These are phyloP conservation scores for Drosophila parthenogenetica DNA, from an alignment of 2,888 invertebrate genomes.

Conservation along the genomic window DNA sequence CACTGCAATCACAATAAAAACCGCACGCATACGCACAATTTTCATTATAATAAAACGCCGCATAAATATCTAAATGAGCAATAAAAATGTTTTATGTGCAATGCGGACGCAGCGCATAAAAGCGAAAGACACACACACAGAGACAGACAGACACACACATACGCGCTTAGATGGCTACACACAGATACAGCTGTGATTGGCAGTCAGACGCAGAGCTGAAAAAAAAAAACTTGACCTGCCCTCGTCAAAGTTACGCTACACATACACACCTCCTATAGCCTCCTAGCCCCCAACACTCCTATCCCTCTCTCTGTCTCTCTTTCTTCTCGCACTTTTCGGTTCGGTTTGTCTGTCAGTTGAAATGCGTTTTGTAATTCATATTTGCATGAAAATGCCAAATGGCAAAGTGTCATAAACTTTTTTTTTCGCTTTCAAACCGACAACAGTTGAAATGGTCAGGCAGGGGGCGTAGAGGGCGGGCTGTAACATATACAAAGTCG, in stretches of 20 bases:
- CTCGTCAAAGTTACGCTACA: conserved; percentile 24
- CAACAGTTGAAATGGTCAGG: conserved; percentile 19
- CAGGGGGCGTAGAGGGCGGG: not conserved
- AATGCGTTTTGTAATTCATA: conserved; percentile 70
- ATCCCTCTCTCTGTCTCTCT: not conserved
- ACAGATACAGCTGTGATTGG: conserved; percentile 55
- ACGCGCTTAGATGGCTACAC: conserved; percentile 26
- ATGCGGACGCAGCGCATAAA: conserved; percentile 59
- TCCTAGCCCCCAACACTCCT: not conserved
- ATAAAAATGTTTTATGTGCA: conserved; percentile 80
- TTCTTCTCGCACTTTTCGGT: not conserved
- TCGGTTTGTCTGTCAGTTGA: conserved; percentile 42
- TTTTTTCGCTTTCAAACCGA: conserved; percentile 29
- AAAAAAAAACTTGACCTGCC: conserved; percentile 62
- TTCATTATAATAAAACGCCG: conserved; percentile 79
- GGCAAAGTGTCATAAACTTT: conserved; percentile 68
- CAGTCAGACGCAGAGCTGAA: conserved; percentile 33
- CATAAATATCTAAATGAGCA: conserved; percentile 80
- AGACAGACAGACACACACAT: conserved; percentile 4
- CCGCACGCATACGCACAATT: conserved; percentile 78
- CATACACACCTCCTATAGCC: not conserved
- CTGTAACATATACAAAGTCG: conserved; percentile 25
- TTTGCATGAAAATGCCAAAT: conserved; percentile 64
- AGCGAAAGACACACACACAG: conserved; percentile 13
- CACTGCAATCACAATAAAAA: conserved; percentile 79